phyloP scores from a whole-genome alignment of 2,888 invertebrate species.

The Mythimna pallens region DNA sequence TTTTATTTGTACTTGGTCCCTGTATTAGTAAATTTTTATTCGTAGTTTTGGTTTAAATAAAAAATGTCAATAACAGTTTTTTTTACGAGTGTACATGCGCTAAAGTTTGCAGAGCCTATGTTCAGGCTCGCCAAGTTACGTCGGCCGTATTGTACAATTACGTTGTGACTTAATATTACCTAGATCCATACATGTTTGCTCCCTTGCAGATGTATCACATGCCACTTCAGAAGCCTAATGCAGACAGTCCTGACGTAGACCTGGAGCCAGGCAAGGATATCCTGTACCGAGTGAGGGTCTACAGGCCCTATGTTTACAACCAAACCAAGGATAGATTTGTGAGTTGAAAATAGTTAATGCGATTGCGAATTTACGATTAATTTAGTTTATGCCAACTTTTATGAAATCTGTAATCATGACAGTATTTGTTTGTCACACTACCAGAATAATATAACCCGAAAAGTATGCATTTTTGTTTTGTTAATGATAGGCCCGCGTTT shows the following conservation, averaged over 20 bases:
- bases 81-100: too few species aligned
- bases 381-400: background rate
- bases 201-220: conserved; percentile 31
- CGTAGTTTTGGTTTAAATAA: too few species aligned
- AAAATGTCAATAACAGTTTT: too few species aligned
- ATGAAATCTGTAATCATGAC: background rate
- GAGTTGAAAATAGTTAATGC: conserved; percentile 48
- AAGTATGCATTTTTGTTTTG: too few species aligned
- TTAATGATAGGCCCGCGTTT: too few species aligned
- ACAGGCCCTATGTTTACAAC: conserved; percentile 76
- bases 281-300: conserved; percentile 78
- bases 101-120: too few species aligned
- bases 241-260: conserved; percentile 42
- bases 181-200: background rate
- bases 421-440: background rate
- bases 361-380: background rate
- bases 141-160: too few species aligned
- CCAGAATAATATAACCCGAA: too few species aligned
- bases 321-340: conserved; percentile 69
- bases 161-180: background rate
- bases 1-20: too few species aligned
- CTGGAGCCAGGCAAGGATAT: conserved; percentile 82
- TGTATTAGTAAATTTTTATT: too few species aligned
- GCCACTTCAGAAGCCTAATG: background rate
- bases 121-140: too few species aligned